phyloP scores from a whole-genome alignment of 2,113 vertebrate species.

The Callipepla californica region DNA sequence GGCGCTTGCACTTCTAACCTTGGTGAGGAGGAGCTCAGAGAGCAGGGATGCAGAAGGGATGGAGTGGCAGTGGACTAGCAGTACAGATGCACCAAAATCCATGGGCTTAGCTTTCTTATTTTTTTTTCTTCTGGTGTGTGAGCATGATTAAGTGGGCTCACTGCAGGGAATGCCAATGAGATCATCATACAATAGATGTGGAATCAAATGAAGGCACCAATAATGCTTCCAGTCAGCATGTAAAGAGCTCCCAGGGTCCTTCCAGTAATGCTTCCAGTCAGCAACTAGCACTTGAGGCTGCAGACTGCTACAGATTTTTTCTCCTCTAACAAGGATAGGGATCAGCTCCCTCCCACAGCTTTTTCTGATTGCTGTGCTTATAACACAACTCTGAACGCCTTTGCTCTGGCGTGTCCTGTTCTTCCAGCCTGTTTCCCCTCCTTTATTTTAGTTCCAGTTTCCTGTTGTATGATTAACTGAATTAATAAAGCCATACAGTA shows the following conservation, averaged over 20 bases:
- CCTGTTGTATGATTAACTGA: background rate
- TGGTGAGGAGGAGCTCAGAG: background rate
- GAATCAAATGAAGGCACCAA: constrained; percentile 16
- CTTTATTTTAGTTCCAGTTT: background rate
- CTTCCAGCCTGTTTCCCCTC: background rate
- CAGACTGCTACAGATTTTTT: background rate
- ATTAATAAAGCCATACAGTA: too few species aligned
- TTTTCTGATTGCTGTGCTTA: background rate
- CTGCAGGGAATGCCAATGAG: constrained; percentile 62
- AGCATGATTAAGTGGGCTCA: constrained; percentile 30
- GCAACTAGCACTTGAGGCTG: constrained; percentile 5
- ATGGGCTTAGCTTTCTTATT: background rate
- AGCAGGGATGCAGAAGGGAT: background rate
- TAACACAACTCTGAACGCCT: background rate
- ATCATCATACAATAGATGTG: constrained; percentile 19
- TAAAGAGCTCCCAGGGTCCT: constrained; percentile 48
- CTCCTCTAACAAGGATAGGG: background rate
- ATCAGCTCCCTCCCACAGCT: background rate
- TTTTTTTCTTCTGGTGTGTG: background rate
- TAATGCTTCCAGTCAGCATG: constrained; percentile 47
- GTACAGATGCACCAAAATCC: background rate
- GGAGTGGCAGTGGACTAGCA: background rate
- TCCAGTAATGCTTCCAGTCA: constrained; percentile 46
- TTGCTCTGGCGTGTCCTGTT: background rate
- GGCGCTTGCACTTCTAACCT: background rate